Conservation (phyloP, 2,113 vertebrate species). For the Cryptotis parvus region DNA sequence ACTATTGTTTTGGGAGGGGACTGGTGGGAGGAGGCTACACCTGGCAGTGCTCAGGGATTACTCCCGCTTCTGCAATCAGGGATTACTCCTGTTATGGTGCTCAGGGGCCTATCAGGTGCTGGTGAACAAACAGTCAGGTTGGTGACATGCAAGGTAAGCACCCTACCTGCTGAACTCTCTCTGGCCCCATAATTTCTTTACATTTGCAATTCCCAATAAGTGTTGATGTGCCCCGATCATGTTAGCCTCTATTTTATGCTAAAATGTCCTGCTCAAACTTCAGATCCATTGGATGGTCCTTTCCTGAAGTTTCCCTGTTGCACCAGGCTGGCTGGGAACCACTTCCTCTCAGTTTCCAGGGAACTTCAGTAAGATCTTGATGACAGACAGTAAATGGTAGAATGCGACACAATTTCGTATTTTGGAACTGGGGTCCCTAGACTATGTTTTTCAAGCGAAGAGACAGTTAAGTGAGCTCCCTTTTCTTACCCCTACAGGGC, state of each 20-base stretch:
- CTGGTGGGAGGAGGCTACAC: too few species aligned
- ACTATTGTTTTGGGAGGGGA: too few species aligned
- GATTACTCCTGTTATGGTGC: too few species aligned
- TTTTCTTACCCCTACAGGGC: not conserved
- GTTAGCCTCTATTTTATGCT: not conserved
- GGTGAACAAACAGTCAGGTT: too few species aligned
- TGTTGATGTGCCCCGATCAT: conserved; percentile 29
- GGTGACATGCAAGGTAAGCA: too few species aligned
- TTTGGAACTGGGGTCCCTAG: not conserved
- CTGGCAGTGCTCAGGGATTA: too few species aligned
- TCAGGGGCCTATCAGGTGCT: too few species aligned
- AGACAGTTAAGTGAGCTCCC: not conserved
- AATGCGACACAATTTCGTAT: not conserved
- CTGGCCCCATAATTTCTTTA: not conserved
- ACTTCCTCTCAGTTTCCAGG: not conserved
- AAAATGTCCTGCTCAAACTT: conserved; percentile 27
- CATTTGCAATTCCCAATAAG: not conserved
- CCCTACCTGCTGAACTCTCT: too few species aligned
- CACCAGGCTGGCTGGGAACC: not conserved
- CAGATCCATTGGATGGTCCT: not conserved
- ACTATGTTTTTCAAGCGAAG: conserved; percentile 21
- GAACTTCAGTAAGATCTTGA: not conserved
- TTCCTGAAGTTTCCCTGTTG: not conserved
- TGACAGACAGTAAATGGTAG: not conserved
- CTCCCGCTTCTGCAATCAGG: too few species aligned